Base-by-base conservation (phyloP, 2,888 invertebrate species). In the Trimorus sp. region DNA sequence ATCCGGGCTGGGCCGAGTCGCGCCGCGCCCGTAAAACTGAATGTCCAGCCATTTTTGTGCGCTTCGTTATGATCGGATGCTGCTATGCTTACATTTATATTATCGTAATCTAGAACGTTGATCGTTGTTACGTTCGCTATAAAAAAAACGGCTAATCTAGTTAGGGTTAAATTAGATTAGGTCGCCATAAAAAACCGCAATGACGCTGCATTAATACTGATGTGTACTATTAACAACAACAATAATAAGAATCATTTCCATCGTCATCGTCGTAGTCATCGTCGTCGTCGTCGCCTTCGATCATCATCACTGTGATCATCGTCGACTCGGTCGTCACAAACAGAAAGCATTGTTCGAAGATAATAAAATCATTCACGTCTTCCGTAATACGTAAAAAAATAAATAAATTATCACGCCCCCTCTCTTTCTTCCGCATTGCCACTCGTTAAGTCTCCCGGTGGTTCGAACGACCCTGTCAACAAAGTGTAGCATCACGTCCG, bases 131-230 rank as follows among this genome's bases (percentile, higher is more conserved):
- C 54, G 66, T 37, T 78, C 71, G 49, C 45, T 60, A 73, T 62
- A 59, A 65, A 68, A 76, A 75, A 66, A 58, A 70, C 51, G 38
- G 51, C 68, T 79, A 79, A 79, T 79, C 73, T 79, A 78, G 73
- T 62, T 79, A 60, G 59, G 73, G 73, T 73, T 80, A 74, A 80
- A 75, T 79, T 65, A 70, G 70, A 66, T 75, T 59, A 75, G 68
- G 66, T 79, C 71, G 66, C 62, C 71, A 74, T 79, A 63, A 74
- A 73, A 79, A 80, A 80, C 69, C n/a, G 75, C 75, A 75, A 70
- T 65, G 75, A 80, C 80, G 79, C 69, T 79, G 74, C 70, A 65
- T 66, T 80, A 80, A 80, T 80, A 80, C 80, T 80, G 80, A 75
- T 75, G 80, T 75, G 80, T 80, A 80, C 68, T 75, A 53, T 59